Conservation (phyloP, 2,113 vertebrate genomes). For the Urocolius indicus region DNA sequence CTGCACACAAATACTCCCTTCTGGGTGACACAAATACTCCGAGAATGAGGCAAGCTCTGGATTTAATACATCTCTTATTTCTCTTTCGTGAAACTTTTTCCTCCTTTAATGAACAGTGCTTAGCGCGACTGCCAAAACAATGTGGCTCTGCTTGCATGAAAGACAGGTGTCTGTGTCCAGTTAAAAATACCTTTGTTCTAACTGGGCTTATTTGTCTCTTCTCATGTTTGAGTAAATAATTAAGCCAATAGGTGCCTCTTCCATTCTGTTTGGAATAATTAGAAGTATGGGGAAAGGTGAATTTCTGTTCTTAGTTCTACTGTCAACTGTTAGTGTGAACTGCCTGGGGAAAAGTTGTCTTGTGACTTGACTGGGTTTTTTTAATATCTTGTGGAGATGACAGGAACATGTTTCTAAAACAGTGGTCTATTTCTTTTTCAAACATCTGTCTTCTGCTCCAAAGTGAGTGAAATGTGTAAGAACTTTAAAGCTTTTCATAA, state of each 20-base stretch:
- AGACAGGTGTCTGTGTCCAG: not conserved
- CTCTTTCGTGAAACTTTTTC: not conserved
- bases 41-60: not conserved
- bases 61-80: not conserved
- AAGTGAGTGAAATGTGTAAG: fast-evolving
- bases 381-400: not conserved
- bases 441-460: not conserved
- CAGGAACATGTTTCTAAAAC: not conserved
- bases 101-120: not conserved
- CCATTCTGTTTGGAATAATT: not conserved
- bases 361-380: not conserved
- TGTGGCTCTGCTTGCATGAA: not conserved
- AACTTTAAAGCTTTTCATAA: not conserved
- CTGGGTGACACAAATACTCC: not conserved
- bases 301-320: not conserved
- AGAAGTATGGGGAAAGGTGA: not conserved
- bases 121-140: not conserved
- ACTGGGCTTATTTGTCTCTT: not conserved
- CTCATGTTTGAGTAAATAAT: not conserved
- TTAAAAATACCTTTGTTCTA: not conserved
- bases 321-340: fast-evolving
- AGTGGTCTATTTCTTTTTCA: not conserved
- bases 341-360: not conserved
- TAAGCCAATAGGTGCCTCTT: not conserved
- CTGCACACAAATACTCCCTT: not conserved